phyloP scores from a whole-genome alignment of 92 coral and sea anemone genomes.

The Paragorgia papillata region DNA sequence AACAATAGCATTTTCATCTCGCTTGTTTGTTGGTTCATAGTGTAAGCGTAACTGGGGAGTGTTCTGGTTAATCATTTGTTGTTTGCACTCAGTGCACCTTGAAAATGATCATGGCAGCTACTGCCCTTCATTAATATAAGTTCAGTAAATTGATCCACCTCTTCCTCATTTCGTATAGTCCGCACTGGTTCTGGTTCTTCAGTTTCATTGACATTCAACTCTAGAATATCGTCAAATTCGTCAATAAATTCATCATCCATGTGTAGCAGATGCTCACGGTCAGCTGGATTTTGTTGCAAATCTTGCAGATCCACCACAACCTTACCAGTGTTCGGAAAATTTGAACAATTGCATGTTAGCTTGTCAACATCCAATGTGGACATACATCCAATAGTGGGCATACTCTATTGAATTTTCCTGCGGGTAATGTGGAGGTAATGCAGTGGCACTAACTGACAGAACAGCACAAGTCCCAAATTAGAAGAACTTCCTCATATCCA shows the following conservation, averaged over 20 bases:
- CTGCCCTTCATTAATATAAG: constrained; percentile 48
- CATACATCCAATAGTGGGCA: constrained; percentile 34
- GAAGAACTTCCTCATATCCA: constrained; percentile 5
- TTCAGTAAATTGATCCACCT: constrained; percentile 34
- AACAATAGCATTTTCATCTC: constrained; percentile 65
- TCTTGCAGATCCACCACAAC: background rate
- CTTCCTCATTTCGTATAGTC: background rate
- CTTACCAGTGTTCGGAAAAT: constrained; percentile 20
- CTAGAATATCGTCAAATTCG: background rate
- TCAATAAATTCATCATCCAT: constrained; percentile 7
- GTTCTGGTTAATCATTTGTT: constrained; percentile 22
- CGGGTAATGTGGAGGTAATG: constrained; percentile 8
- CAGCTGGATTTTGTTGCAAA: background rate
- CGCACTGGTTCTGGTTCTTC: background rate
- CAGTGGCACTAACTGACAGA: constrained; percentile 10
- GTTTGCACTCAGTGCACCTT: constrained; percentile 38
- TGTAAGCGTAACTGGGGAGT: constrained; percentile 27
- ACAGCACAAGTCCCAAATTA: constrained; percentile 15
- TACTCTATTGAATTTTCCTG: background rate
- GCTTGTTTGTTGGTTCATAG: constrained; percentile 49
- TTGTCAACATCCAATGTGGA: too few relatives aligned
- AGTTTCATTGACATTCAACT: background rate
- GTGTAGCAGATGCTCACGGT: too few relatives aligned
- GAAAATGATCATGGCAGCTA: constrained; percentile 47
- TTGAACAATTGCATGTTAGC: constrained; percentile 40